These are phyloP conservation scores for Rhodophaea formosa DNA, from an alignment of 2,888 invertebrate genomes.

Conservation along the genomic window DNA sequence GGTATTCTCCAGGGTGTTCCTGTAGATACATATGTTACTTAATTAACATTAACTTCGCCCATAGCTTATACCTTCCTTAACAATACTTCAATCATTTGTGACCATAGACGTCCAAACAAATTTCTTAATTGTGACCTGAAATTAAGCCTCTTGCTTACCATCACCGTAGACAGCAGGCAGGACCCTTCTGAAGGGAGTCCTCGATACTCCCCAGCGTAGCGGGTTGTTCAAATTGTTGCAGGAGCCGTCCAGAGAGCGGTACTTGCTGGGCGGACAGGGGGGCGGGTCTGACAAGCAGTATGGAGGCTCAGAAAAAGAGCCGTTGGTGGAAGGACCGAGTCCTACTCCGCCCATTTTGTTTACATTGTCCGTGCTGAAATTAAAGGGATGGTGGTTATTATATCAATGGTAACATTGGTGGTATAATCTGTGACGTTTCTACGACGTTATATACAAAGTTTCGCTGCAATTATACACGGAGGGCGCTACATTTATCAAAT, in stretches of 20 bases:
- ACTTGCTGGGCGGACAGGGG: slow-evolving; percentile 75
- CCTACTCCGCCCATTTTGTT: slow-evolving; percentile 53
- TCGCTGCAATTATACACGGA: too few species aligned
- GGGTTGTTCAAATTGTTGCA: slow-evolving; percentile 88
- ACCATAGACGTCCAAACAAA: too few species aligned
- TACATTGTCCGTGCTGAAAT: slow-evolving; percentile 44
- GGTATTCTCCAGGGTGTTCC: too few species aligned
- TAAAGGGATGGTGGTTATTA: too few species aligned
- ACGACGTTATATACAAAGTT: too few species aligned
- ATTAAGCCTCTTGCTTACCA: slow-evolving; percentile 68
- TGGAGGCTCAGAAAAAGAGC: slow-evolving; percentile 50
- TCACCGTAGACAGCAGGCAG: slow-evolving; percentile 89
- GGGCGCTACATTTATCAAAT: too few species aligned
- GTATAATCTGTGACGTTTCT: too few species aligned
- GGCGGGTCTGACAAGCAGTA: slow-evolving; percentile 50
- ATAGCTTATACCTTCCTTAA: too few species aligned
- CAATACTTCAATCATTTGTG: too few species aligned
- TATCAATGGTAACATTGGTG: too few species aligned
- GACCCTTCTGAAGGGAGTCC: slow-evolving; percentile 87
- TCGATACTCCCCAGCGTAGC: slow-evolving; percentile 85
- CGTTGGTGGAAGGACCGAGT: slow-evolving; percentile 54
- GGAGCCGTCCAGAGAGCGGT: slow-evolving; percentile 85
- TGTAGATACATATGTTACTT: too few species aligned
- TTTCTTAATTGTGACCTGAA: background rate
- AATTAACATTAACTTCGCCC: too few species aligned